phyloP scores from a whole-genome alignment of 2,797 vertebrate genomes.

The Halcyon smyrnensis region DNA sequence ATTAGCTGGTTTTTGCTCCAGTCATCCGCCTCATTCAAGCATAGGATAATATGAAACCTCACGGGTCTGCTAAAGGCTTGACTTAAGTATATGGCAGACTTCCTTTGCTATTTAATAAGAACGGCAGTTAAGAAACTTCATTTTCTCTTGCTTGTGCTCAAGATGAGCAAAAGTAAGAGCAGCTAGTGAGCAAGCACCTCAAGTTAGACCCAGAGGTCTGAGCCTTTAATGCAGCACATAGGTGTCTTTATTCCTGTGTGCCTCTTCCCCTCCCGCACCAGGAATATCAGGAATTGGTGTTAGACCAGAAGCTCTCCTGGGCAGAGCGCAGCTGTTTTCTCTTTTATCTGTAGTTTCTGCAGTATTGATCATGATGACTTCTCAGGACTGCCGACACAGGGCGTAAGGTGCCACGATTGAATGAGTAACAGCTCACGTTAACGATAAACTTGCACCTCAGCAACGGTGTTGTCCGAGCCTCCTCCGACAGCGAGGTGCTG shows the following conservation, averaged over 20 bases:
- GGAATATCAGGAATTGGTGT: background rate
- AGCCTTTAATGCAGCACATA: background rate
- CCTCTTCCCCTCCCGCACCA: background rate
- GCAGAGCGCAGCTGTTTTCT: background rate
- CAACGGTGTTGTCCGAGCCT: background rate
- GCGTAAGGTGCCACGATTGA: background rate
- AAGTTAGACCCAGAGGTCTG: background rate
- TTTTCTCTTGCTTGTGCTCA: background rate
- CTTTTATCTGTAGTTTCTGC: background rate
- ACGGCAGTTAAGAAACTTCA: background rate
- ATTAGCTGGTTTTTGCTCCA: conserved; percentile 68
- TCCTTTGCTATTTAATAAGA: conserved; percentile 37
- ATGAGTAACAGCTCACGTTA: background rate
- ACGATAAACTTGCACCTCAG: background rate
- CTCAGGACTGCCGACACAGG: background rate
- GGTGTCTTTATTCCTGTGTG: background rate
- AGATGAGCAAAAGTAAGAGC: background rate
- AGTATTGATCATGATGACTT: background rate
- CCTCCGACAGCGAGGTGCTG: background rate
- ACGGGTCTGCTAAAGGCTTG: conserved; percentile 64
- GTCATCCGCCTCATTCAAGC: conserved; percentile 69
- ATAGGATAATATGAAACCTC: conserved; percentile 73
- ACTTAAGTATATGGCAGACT: conserved; percentile 50
- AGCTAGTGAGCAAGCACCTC: background rate
- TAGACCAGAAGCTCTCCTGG: background rate